A percentile compares a stretch with the other conserved stretches of the same genome.
Evolutionary conservation across 2,888 invertebrate species (phyloP).

Genomic region (Drosophila lacicola): DNA sequence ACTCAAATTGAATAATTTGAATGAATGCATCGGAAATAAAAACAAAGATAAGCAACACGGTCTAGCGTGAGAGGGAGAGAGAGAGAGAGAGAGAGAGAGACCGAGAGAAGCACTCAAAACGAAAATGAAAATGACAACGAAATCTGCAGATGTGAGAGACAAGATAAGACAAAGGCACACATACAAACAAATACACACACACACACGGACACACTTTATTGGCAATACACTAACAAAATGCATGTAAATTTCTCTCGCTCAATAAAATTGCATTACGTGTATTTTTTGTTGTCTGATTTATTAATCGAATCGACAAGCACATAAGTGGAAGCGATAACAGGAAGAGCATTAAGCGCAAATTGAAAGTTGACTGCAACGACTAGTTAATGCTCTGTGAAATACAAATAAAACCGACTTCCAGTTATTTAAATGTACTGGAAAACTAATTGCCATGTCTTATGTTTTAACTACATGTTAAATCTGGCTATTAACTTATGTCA

Average conservation of each 20-base stretch:
- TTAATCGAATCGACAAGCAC: conserved; percentile 7
- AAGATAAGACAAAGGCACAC: conserved; percentile 2
- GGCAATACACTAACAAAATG: not conserved
- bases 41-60: conserved; percentile 23
- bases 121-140: conserved; percentile 30
- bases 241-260: not conserved
- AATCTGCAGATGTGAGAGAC: conserved; percentile 12
- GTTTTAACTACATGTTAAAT: too few species aligned
- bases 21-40: conserved; percentile 22
- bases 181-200: not conserved
- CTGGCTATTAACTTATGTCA: too few species aligned
- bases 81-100: not conserved
- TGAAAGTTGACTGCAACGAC: conserved; percentile 1
- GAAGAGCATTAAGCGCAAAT: not conserved
- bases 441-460: too few species aligned
- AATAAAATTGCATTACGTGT: conserved; percentile 27
- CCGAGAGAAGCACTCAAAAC: conserved; percentile 8
- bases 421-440: too few species aligned
- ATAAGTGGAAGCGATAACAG: not conserved
- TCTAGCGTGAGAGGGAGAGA: conserved; percentile 6
- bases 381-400: conserved; percentile 17
- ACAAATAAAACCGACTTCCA: not conserved
- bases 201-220: not conserved
- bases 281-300: conserved; percentile 3
- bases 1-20: conserved; percentile 41